These are phyloP conservation scores for Dexiosoma caninum DNA, from an alignment of 2,888 invertebrate species.

Conservation along the genomic window DNA sequence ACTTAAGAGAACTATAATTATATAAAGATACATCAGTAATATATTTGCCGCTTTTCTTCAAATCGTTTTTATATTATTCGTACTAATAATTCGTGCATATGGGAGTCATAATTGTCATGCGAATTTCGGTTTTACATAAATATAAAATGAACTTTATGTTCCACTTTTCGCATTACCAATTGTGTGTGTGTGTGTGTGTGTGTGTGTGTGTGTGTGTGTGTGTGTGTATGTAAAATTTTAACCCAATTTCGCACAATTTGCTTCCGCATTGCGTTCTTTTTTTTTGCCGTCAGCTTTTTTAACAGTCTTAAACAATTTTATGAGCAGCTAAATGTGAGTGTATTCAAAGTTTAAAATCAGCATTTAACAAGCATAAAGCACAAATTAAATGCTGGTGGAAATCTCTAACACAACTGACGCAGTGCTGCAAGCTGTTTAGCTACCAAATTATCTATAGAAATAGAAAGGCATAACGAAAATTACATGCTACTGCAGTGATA, in stretches of 20 bases:
- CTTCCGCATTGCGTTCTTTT: neutral
- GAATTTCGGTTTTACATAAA: too few relatives aligned
- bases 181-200: neutral
- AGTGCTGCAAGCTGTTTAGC: constrained; percentile 50
- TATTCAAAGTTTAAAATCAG: constrained; percentile 20
- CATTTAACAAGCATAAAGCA: neutral
- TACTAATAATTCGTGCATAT: too few relatives aligned
- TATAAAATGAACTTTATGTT: too few relatives aligned
- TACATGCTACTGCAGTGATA: neutral
- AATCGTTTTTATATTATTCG: too few relatives aligned
- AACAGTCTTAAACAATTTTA: neutral
- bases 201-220: neutral
- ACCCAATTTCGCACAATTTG: too few relatives aligned
- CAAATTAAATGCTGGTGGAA: neutral
- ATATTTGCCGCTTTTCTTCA: too few relatives aligned
- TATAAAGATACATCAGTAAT: too few relatives aligned
- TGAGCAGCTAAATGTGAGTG: neutral
- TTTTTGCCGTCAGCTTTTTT: neutral
- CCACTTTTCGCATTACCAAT: neutral
- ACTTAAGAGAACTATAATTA: too few relatives aligned
- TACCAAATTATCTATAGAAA: constrained; percentile 29
- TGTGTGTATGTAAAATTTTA: too few relatives aligned
- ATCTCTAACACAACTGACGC: constrained; percentile 35
- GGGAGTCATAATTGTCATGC: too few relatives aligned
- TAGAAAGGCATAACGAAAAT: neutral